Evolutionary conservation across 2,888 invertebrate species (phyloP).

Genomic region (Ophioninae sp.): DNA sequence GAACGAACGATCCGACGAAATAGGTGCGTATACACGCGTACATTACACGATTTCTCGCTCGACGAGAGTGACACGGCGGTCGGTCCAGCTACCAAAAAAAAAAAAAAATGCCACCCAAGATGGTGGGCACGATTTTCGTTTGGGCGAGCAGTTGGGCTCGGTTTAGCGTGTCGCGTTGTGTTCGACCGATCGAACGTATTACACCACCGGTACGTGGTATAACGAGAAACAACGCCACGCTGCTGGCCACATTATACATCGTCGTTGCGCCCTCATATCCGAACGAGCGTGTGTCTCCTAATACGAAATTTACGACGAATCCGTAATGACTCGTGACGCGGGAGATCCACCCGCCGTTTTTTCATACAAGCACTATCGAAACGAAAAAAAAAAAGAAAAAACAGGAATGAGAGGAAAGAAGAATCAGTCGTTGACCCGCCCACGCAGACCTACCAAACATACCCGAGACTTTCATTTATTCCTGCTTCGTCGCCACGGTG

Average conservation of each 20-base stretch:
- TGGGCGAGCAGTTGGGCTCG: not conserved
- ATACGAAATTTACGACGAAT: constrained; percentile 74
- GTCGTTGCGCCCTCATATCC: constrained; percentile 40
- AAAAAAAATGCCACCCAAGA: constrained; percentile 64
- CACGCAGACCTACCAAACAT: constrained; percentile 46
- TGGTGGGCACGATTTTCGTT: constrained; percentile 39
- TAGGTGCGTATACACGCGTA: constrained; percentile 26
- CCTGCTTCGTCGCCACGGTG: constrained; percentile 1
- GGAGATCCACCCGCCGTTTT: constrained; percentile 48
- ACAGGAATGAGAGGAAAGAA: constrained; percentile 17
- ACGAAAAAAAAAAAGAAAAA: constrained; percentile 22
- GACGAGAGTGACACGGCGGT: constrained; percentile 39
- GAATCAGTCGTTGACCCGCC: constrained; percentile 60
- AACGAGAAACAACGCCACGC: constrained; percentile 55
- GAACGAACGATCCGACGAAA: constrained; percentile 31
- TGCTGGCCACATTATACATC: constrained; percentile 33
- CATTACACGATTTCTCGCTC: constrained; percentile 38
- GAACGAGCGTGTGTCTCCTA: constrained; percentile 53
- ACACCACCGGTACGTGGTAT: constrained; percentile 45
- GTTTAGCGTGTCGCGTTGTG: constrained; percentile 27
- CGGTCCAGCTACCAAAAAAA: constrained; percentile 18
- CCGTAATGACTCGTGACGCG: constrained; percentile 73
- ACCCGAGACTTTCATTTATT: constrained; percentile 19
- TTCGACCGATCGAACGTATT: constrained; percentile 50
- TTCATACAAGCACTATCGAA: constrained; percentile 39